Conservation (phyloP, 2,888 invertebrate genomes). For the Adelognathus sp. region DNA sequence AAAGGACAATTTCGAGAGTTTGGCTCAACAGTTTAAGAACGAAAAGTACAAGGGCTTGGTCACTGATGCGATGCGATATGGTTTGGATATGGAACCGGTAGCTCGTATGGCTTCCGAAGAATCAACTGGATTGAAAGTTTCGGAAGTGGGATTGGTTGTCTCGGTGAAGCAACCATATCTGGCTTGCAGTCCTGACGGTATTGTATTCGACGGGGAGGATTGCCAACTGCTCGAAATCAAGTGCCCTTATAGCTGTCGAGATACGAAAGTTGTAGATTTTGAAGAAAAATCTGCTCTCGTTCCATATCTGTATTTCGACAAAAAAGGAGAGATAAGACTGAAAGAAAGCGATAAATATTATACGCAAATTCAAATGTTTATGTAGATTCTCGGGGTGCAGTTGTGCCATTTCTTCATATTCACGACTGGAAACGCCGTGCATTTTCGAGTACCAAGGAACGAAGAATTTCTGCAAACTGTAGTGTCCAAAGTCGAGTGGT, state of each 20-base stretch:
- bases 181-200: constrained; percentile 24
- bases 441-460: constrained; percentile 5
- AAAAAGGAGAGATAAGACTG: not conserved
- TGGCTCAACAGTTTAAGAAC: constrained; percentile 34
- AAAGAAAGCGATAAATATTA: constrained; percentile 17
- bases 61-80: constrained; percentile 25
- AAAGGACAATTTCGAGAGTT: constrained; percentile 5
- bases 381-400: constrained; percentile 5
- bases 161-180: constrained; percentile 34
- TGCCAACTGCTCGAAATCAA: constrained; percentile 5
- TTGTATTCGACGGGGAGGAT: constrained; percentile 20
- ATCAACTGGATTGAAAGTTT: constrained; percentile 6
- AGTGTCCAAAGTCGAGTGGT: constrained; percentile 18
- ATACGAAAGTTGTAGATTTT: not conserved
- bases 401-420: constrained; percentile 19
- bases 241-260: constrained; percentile 18
- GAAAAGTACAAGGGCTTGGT: constrained; percentile 27
- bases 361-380: constrained; percentile 26
- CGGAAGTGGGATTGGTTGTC: constrained; percentile 15
- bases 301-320: constrained; percentile 2
- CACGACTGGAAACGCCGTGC: not conserved
- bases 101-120: not conserved
- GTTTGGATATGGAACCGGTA: not conserved
- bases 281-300: not conserved
- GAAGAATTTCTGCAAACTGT: constrained; percentile 9